Percentiles rank a stretch among this genome's conserved stretches.
Evolutionary conservation across 2,113 vertebrate species (phyloP).

Genomic region (Thamnophis sirtalis): DNA sequence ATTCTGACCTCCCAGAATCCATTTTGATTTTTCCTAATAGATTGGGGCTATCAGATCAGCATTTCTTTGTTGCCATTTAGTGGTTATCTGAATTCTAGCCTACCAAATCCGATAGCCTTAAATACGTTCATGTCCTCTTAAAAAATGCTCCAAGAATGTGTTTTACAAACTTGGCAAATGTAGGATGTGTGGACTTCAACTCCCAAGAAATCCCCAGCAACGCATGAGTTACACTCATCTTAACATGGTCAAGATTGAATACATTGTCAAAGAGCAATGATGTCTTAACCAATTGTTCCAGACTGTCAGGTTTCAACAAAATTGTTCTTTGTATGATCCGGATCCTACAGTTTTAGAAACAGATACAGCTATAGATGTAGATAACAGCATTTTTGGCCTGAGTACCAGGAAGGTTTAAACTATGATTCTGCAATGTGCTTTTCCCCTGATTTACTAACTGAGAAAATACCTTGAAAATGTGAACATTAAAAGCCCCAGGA

Average conservation of each 20-base stretch:
- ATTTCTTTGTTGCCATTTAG: neutral
- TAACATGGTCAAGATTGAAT: neutral
- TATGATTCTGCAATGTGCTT: neutral
- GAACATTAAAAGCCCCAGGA: slow-evolving; percentile 22
- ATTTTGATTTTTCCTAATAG: slow-evolving; percentile 1
- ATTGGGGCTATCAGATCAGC: neutral
- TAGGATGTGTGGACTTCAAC: neutral
- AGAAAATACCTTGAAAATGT: slow-evolving; percentile 37
- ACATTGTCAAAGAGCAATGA: neutral
- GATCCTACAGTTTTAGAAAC: neutral
- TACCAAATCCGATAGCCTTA: neutral
- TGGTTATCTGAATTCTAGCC: neutral
- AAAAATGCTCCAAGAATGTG: neutral
- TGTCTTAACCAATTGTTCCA: neutral
- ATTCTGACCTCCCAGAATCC: slow-evolving; percentile 15
- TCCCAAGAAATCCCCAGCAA: neutral
- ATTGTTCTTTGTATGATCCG: neutral
- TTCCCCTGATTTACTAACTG: neutral
- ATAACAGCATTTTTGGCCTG: neutral
- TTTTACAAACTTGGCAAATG: neutral
- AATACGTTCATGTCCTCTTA: neutral
- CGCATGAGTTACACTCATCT: neutral
- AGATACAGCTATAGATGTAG: neutral
- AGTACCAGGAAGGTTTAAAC: neutral
- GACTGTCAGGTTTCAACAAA: neutral